Evolutionary conservation across 2,888 invertebrate species (phyloP), one percentile per base, ranked within the genome.

Genomic region (Troides aeacus): DNA sequence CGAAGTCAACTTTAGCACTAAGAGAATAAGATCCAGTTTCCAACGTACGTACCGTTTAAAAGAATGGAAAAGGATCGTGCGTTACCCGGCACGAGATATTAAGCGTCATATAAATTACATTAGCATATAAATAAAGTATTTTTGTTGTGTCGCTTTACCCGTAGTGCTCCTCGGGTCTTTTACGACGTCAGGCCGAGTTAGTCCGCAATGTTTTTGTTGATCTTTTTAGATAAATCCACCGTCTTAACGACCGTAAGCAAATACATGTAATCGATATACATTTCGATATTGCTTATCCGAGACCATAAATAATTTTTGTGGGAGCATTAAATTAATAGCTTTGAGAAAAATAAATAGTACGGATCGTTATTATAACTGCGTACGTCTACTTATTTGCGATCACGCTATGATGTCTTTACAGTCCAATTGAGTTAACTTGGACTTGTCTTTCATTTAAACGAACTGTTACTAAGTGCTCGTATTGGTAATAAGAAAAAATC

Each of bases 41-140:
- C 74, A 50, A 67, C 36, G 61, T 61, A 72, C 70, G 59, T 46
- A 69, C 59, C 66, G 70, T 66, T 82, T 85, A 83, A 86, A 88
- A 88, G 87, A 90, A 89, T 88, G 87, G 86, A 88, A 80, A 85
- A 84, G 86, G 90, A 89, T 91, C 91, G 92, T 92, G 92, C 91
- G 89, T 91, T 92, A 92, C 91, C 90, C 89, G 84, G 87, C 86
- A 89, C 85, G 86, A 91, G 91, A 91, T 91, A 92, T 92, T 92
- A 92, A 92, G 87, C 91, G 89, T 92, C 91, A 91, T 92, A 92
- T 92, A 92, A 92, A 92, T 92, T 91, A 92, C 92, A 92, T 92
- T 92, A 91, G 89, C 92, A 92, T 92, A 92, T 92, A 92, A 92
- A 92, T 92, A 92, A 92, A 92, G 91, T 90, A 92, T 92, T 90